phyloP scores from a whole-genome alignment of 2,113 vertebrate species.

The Myanophis thanlyinensis region DNA sequence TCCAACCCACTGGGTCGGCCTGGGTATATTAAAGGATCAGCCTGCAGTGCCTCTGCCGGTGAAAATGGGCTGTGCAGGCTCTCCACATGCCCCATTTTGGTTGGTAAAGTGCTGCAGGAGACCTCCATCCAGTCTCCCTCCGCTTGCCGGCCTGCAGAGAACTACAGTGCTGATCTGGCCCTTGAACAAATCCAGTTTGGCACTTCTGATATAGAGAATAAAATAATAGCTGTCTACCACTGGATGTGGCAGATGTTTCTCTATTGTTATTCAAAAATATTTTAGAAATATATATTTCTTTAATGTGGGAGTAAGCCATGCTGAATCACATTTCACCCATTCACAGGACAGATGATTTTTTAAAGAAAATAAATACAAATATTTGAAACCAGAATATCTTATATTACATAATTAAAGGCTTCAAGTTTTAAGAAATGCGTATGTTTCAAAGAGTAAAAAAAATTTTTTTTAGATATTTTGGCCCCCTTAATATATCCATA shows the following conservation, averaged over 20 bases:
- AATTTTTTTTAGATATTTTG: neutral
- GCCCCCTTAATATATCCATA: neutral
- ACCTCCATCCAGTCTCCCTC: too few species aligned
- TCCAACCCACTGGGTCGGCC: too few species aligned
- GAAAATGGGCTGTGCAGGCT: too few species aligned
- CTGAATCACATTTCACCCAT: neutral
- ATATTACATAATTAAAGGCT: neutral
- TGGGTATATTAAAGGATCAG: too few species aligned
- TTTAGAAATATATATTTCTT: neutral
- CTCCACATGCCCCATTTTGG: too few species aligned
- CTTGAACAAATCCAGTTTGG: too few species aligned
- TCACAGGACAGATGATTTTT: neutral
- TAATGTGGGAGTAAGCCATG: neutral
- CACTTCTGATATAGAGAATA: too few species aligned
- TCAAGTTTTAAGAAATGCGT: neutral
- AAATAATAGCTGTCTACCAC: neutral
- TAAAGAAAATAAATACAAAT: neutral
- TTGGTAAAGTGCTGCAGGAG: too few species aligned
- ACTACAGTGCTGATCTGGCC: too few species aligned
- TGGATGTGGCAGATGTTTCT: neutral
- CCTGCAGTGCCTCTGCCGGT: too few species aligned
- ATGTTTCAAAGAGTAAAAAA: neutral
- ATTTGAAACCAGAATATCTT: neutral
- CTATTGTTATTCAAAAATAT: neutral
- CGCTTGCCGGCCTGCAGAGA: too few species aligned